Base-by-base conservation (phyloP, 2,888 invertebrate species). In the Neoitamus cyanurus region DNA sequence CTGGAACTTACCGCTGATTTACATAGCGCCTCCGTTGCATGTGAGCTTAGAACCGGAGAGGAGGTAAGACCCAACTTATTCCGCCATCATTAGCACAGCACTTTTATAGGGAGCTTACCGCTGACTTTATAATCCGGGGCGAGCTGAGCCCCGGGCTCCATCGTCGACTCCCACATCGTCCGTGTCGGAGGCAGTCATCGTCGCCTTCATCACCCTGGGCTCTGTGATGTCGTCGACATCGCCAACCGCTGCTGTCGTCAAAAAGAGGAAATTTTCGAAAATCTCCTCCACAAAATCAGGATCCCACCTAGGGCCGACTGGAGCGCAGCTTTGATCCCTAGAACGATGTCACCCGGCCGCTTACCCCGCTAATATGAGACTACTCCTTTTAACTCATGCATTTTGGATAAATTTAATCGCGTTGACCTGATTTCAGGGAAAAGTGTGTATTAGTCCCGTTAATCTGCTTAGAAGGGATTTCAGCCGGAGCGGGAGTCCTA, bases 51-150 rank as follows among this genome's bases (percentile, higher is more conserved):
- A n/a, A 36, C 1, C 42, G 58, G 25, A 58, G 58, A 42, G 78
- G 78, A 78, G 46, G 25, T 78, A 48, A 78, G 78, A 48, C 58
- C 30, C 48, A 78, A 78, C 78, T 78, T 78, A 78, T 78, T 78
- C 78, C 78, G 48, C 78, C 78, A 58, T 78, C 78, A 78, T 78
- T 78, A 78, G 78, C 78, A 58, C 78, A 78, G 48, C 58, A 78
- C 78, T 78, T 78, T 78, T 30, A n/a, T 46, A 78, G 78, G 58
- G 1, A 78, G 78, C 78, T 28, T 46, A 58, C 58, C 58, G 15
- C 25, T 58, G 58, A 2, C 78, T 78, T 78, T 78, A 58, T 78
- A 78, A 78, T 78, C 31, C 58, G 30, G 25, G 78, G 13, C 20
- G 31, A 78, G 15, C 15, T n/a, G 31, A 48, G 48, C 25, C 11